These are phyloP conservation scores for Rhadinocentrus ornatus DNA, from an alignment of 2,797 vertebrate genomes.

Conservation along the genomic window DNA sequence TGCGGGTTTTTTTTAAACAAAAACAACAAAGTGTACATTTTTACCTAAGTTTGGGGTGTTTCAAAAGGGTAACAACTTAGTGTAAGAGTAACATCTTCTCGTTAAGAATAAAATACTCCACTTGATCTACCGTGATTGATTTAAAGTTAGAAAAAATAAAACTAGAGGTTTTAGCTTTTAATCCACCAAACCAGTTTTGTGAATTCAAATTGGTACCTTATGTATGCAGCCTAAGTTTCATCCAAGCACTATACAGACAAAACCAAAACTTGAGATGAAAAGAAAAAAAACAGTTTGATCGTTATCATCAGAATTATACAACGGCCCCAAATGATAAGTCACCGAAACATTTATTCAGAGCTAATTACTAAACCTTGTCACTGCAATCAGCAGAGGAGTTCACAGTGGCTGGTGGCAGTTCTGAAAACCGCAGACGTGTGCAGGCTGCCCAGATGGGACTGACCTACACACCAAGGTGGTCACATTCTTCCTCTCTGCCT, in stretches of 20 bases:
- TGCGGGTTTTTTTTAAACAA: too few relatives aligned
- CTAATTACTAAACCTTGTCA: slow-evolving; percentile 10
- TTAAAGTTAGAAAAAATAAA: slow-evolving; percentile 14
- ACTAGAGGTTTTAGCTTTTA: background rate
- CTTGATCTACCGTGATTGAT: slow-evolving; percentile 8
- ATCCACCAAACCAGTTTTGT: slow-evolving; percentile 7
- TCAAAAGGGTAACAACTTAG: background rate
- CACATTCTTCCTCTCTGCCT: slow-evolving; percentile 37
- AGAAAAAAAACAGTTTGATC: slow-evolving; percentile 6
- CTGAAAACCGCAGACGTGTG: slow-evolving; percentile 59
- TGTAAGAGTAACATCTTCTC: background rate
- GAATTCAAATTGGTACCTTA: background rate
- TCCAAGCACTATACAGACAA: slow-evolving; percentile 14
- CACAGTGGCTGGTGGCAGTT: slow-evolving; percentile 43
- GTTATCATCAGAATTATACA: slow-evolving; percentile 12
- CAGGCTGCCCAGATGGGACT: slow-evolving; percentile 54
- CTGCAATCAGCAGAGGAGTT: slow-evolving; percentile 28
- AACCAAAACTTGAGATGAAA: slow-evolving; percentile 5
- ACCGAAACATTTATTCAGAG: slow-evolving; percentile 18
- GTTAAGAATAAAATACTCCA: slow-evolving; percentile 2
- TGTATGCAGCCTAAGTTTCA: slow-evolving; percentile 1
- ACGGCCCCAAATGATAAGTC: slow-evolving; percentile 23
- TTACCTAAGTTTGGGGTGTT: background rate
- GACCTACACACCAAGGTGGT: slow-evolving; percentile 69
- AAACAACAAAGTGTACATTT: slow-evolving; percentile 10